Evolutionary conservation across 2,888 invertebrate species (phyloP).

Genomic region (Trissoscelio sp.): DNA sequence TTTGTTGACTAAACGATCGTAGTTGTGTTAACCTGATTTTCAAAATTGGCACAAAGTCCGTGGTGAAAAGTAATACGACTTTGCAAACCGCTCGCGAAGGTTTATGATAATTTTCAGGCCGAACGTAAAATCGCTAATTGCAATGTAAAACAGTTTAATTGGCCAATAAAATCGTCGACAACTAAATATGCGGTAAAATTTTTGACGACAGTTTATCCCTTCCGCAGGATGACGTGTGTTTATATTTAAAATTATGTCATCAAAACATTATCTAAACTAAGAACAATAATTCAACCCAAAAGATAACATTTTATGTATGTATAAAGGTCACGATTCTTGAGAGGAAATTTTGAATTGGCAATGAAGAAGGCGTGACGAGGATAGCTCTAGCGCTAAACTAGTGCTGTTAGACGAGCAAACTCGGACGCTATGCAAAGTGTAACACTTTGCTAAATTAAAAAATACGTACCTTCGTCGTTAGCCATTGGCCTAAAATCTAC

Average conservation of each 20-base stretch:
- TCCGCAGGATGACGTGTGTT: not conserved
- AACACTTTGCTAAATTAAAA: slow-evolving; percentile 24
- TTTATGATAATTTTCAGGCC: slow-evolving; percentile 37
- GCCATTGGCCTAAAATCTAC: not conserved
- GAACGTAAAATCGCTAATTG: slow-evolving; percentile 38
- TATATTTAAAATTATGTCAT: slow-evolving; percentile 40
- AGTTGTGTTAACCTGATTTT: slow-evolving; percentile 52
- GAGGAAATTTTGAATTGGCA: slow-evolving; percentile 55
- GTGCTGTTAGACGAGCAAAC: slow-evolving; percentile 35
- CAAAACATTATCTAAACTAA: slow-evolving; percentile 28
- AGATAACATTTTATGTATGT: slow-evolving; percentile 50
- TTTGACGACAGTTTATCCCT: not conserved
- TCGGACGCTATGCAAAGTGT: slow-evolving; percentile 21
- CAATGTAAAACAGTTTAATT: slow-evolving; percentile 36
- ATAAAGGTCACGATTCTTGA: slow-evolving; percentile 54
- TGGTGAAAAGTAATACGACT: slow-evolving; percentile 33
- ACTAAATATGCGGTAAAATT: no score
- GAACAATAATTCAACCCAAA: slow-evolving; percentile 34
- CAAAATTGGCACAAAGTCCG: slow-evolving; percentile 51
- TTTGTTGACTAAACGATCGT: slow-evolving; percentile 28
- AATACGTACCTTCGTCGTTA: not conserved
- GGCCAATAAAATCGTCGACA: not conserved
- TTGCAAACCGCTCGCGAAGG: slow-evolving; percentile 25
- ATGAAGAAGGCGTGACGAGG: slow-evolving; percentile 55
- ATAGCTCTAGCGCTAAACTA: slow-evolving; percentile 33